Base-by-base conservation (phyloP, 1,140 invertebrate species). In the Portunus trituberculatus region DNA sequence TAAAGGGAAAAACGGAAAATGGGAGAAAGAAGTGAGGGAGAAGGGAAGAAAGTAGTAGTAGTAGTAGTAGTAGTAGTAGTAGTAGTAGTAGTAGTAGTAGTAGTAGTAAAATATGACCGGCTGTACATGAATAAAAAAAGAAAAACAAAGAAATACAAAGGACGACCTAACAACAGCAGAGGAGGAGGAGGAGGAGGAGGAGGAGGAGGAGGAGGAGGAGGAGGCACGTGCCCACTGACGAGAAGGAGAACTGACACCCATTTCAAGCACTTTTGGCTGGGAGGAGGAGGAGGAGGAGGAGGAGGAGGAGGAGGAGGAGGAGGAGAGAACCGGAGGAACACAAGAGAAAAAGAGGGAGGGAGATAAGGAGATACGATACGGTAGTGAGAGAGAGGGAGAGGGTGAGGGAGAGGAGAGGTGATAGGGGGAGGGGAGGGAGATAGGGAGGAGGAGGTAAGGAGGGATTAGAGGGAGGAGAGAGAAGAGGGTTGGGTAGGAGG, bases 21-120 rank as follows among this genome's bases (percentile, higher is more conserved):
- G 20, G 52, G 52, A 10, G 52, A 20, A 10, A 59, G 52, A 52
- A n/a, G n/a, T n/a, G n/a, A 20, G 25, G 25, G 67, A 76, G 67
- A 20, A 76, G 20, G 25, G 29, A 29, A 46, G 20, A 59, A 20
- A 29, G 52, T 59, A 59, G 52, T 59, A 59, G 52, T 59, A 59
- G 52, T 88, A 88, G 29, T 88, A 88, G 86, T 88, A 88, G 29
- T 32, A 88, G 86, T 32, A 88, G 45, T 88, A 88, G 29, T 88
- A 88, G 86, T 88, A 88, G 86, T 88, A 88, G 86, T 32, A 88
- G 29, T 88, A 88, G 86, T 88, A 88, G 29, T 39, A 88, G 86
- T 32, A 88, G 29, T 88, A 88, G 86, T 32, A 88, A 29, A 20
- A 29, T 12, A 28, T 28, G 12, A 29, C 4, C n/a, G 7, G 83